These are phyloP conservation scores for Zaprionus africanus DNA, from an alignment of 1,140 invertebrate species.

Conservation along the genomic window DNA sequence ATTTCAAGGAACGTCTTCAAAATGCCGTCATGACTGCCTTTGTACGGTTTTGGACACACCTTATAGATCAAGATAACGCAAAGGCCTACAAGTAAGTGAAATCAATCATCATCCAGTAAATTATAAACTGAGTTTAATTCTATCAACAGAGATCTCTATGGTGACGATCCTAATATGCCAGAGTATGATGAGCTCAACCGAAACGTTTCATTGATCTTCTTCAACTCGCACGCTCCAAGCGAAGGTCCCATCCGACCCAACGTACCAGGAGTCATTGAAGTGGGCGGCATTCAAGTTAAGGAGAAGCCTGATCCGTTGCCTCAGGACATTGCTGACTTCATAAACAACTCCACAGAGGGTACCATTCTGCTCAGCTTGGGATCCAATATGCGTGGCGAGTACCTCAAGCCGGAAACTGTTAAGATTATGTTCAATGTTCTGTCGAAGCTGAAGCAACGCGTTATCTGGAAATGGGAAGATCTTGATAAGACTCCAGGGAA, in stretches of 20 bases:
- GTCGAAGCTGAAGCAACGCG: slow-evolving; percentile 77
- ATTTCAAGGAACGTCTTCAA: slow-evolving; percentile 26
- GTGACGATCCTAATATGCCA: slow-evolving; percentile 47
- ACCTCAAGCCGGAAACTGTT: slow-evolving; percentile 82
- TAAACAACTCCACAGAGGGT: slow-evolving; percentile 57
- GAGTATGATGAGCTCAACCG: slow-evolving; percentile 43
- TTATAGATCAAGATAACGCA: slow-evolving; percentile 1
- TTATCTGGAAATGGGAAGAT: slow-evolving; percentile 85
- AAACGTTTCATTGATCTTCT: slow-evolving; percentile 63
- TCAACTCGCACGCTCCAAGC: slow-evolving; percentile 54
- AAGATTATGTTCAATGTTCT: slow-evolving; percentile 85
- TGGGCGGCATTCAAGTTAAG: slow-evolving; percentile 84
- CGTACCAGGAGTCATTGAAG: slow-evolving; percentile 77
- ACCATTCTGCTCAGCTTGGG: slow-evolving; percentile 87
- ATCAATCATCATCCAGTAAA: not conserved
- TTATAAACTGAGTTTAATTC: not conserved
- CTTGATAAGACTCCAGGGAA: slow-evolving; percentile 72
- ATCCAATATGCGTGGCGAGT: slow-evolving; percentile 83
- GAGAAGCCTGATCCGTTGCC: slow-evolving; percentile 68
- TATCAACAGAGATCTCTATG: slow-evolving; percentile 38
- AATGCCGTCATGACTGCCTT: slow-evolving; percentile 5
- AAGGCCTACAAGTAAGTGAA: too few relatives aligned
- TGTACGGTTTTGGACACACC: not conserved
- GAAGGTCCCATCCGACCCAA: slow-evolving; percentile 73
- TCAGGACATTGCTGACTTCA: slow-evolving; percentile 39